Conservation (phyloP, 2,113 vertebrate species). For the Nansenia antarctica region DNA sequence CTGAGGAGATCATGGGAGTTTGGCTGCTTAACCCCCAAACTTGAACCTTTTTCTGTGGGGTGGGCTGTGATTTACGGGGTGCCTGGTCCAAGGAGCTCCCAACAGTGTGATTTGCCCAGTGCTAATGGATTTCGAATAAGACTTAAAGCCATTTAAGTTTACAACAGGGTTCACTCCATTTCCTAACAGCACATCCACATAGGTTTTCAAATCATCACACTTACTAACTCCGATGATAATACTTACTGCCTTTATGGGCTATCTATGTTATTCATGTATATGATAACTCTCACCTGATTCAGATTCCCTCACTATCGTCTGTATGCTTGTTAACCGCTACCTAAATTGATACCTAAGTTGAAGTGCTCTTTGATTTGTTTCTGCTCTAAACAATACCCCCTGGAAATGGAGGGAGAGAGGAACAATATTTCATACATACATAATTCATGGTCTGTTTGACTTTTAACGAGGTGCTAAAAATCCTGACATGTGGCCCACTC, state of each 20-base stretch:
- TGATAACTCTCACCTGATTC: constrained; percentile 1
- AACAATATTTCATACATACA: constrained; percentile 62
- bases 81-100: constrained; percentile 26
- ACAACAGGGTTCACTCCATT: constrained; percentile 20
- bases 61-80: constrained; percentile 43
- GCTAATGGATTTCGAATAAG: constrained; percentile 36
- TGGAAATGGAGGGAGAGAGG: constrained; percentile 29
- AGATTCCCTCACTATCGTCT: constrained; percentile 25
- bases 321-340: constrained; percentile 41
- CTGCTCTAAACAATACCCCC: constrained; percentile 34
- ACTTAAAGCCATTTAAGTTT: constrained; percentile 26
- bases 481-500: constrained; percentile 60
- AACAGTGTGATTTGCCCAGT: constrained; percentile 41
- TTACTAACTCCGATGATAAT: constrained; percentile 29
- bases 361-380: constrained; percentile 37
- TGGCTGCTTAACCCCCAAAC: constrained; percentile 45
- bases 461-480: constrained; percentile 74
- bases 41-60: constrained; percentile 11
- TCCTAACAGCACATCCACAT: constrained; percentile 30
- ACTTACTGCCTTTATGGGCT: constrained; percentile 10
- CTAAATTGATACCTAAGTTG: constrained; percentile 33
- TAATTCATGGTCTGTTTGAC: constrained; percentile 65
- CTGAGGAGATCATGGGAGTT: constrained; percentile 28
- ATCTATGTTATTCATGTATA: constrained; percentile 28
- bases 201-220: constrained; percentile 12